phyloP scores from a whole-genome alignment of 2,888 invertebrate species.

The Coecobrya sp. region DNA sequence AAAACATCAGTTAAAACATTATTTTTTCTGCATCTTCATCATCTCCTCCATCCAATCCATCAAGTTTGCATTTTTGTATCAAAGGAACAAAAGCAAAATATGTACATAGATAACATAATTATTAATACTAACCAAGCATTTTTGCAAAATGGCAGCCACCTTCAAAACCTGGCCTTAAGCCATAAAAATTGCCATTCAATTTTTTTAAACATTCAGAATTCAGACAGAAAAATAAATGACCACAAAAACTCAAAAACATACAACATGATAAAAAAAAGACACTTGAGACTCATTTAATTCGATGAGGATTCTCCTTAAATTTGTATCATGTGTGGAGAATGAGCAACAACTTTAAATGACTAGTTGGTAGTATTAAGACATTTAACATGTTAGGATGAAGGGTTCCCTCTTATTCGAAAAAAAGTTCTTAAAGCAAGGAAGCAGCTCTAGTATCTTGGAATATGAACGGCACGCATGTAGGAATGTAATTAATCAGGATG shows the following conservation, averaged over 20 bases:
- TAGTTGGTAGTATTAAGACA: neutral
- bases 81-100: neutral
- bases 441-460: constrained; percentile 41
- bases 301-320: neutral
- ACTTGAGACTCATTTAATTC: neutral
- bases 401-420: constrained; percentile 16
- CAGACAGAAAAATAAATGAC: constrained; percentile 28
- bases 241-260: neutral
- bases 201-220: neutral
- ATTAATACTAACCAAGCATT: neutral
- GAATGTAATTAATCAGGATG: constrained; percentile 74
- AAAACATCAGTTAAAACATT: neutral
- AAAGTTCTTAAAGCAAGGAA: constrained; percentile 48
- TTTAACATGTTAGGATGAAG: neutral
- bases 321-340: neutral
- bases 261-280: neutral
- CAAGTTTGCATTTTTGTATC: neutral
- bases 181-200: constrained; percentile 69
- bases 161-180: constrained; percentile 76
- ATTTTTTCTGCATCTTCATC: neutral
- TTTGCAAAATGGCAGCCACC: constrained; percentile 50
- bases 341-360: neutral
- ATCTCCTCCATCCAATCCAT: neutral
- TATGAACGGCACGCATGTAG: constrained; percentile 27
- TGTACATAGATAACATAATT: neutral